These are phyloP conservation scores for Amphipyra tragopoginis DNA, from an alignment of 2,888 invertebrate genomes.

Conservation along the genomic window DNA sequence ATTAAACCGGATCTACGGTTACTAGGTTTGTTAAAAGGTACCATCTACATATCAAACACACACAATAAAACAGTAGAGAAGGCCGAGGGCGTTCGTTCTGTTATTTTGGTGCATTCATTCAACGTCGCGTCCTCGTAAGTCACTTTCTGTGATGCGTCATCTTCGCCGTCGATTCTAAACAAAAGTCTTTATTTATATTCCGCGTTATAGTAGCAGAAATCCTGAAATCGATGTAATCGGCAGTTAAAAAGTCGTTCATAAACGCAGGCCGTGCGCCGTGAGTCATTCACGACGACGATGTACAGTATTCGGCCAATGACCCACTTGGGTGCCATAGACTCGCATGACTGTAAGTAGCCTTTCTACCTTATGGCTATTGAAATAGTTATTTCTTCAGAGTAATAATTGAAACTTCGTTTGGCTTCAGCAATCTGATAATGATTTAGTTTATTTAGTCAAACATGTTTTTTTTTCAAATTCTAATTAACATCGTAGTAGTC, in stretches of 20 bases:
- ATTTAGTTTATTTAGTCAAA: too few relatives aligned
- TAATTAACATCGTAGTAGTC: too few relatives aligned
- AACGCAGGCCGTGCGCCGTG: constrained; percentile 76
- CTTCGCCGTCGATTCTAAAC: constrained; percentile 56
- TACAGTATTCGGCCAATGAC: constrained; percentile 86
- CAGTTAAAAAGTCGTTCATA: constrained; percentile 73
- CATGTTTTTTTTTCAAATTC: too few relatives aligned
- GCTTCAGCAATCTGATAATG: constrained; percentile 5
- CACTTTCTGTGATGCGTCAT: constrained; percentile 71
- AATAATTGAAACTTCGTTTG: constrained; percentile 7
- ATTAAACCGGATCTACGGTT: constrained; percentile 58
- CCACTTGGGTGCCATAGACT: constrained; percentile 77
- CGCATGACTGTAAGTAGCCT: constrained; percentile 50
- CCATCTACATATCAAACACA: constrained; percentile 61
- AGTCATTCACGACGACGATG: constrained; percentile 74
- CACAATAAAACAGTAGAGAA: constrained; percentile 66
- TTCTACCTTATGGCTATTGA: constrained; percentile 40
- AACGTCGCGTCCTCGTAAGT: constrained; percentile 73
- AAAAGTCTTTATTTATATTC: constrained; percentile 44
- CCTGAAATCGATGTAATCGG: constrained; percentile 69
- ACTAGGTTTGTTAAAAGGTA: constrained; percentile 34
- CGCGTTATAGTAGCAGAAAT: constrained; percentile 46
- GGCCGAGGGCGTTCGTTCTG: constrained; percentile 78
- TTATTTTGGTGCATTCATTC: constrained; percentile 85
- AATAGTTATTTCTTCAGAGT: constrained; percentile 22